Evolutionary conservation across 2,113 vertebrate genomes (phyloP), one percentile per base, ranked within the genome.

Genomic region (Oplegnathus fasciatus): DNA sequence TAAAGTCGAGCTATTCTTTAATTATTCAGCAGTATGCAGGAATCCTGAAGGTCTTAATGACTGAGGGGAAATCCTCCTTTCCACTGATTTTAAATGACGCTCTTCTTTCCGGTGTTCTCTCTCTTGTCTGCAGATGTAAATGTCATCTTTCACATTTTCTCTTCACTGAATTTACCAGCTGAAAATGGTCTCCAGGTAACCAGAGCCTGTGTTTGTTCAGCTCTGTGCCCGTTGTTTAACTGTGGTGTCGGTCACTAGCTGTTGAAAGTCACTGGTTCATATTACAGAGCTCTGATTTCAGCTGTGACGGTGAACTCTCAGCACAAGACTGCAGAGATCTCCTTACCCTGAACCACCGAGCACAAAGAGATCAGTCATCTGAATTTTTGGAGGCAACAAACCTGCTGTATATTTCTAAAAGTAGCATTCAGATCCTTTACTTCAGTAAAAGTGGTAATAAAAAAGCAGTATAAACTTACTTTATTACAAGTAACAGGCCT

Each of bases 201-300:
- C 13, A 9, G 44, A 81, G 61, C 82, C 37, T 48, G 60, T 77
- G 61, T 83, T 76, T 71, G 70, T 75, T 78, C 80, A n/a, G 71
- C 10, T 60, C 46, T 57, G 44, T 67, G 20, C n/a, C 61, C 3
- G 46, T 91, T 88, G 86, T 93, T 91, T 92, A 92, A 92, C 83
- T 6, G 68, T 72, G 69, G 46, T 54, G 70, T 91, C 75, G 0
- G 37, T 87, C 73, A 40, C 79, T 48, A 34, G 58, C 66, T 61
- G 82, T 28, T 67, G 40, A 78, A 61, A 71, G 66, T 69, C 8
- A 7, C 34, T 28, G 72, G 78, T 50, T 94, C 74, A 6, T 50
- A 11, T 92, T 87, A 62, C 87, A 71, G 52, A 20, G 82, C 57
- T 92, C 86, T 74, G 69, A 62, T 88, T 89, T 89, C 87, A 74